Base-by-base conservation (phyloP, 2,797 vertebrate genomes). In the Orientallactaga sibirica region DNA sequence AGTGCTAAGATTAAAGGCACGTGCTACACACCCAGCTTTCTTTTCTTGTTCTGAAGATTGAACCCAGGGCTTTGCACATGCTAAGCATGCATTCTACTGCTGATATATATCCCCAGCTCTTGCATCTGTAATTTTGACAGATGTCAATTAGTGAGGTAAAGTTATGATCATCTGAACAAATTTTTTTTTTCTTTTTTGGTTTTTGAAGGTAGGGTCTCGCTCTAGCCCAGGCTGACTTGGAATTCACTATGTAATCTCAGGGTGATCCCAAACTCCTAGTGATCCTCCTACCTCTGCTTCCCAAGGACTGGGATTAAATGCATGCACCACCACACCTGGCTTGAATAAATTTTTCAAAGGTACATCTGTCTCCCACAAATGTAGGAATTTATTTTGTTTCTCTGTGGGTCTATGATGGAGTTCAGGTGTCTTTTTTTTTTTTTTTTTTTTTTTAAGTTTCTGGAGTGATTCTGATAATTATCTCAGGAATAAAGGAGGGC, bases 101-200 rank as follows among this genome's bases (percentile, higher is more conserved):
- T 71, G 37, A 62, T 62, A n/a, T 48, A 68, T 24, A 58, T 79
- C 12, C 18, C 12, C 29, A 64, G 41, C n/a, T 37, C 77, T 64
- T 62, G 9, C 29, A 43, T 96, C 91, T 89, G n/a, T 91, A 52
- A 74, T 85, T 92, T 85, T 88, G 48, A 29, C 70, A 82, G 48
- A 61, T 71, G 11, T 20, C 64, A 62, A 68, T 88, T 14, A 91
- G 4, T 88, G 61, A 52, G 68, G 11, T 76, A 73, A 7, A 87
- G n/a, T 66, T 62, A 82, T 74, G 80, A n/a, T 73, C 79, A 94
- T 61, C 25, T 62, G 48, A 66, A 48, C 22, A n/a, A n/a, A n/a
- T n/a, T n/a, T n/a, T n/a, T n/a, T n/a, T n/a, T n/a, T n/a, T n/a
- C n/a, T n/a, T n/a, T n/a, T n/a, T n/a, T n/a, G n/a, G n/a, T n/a